Evolutionary conservation across 2,888 invertebrate species (phyloP).

Genomic region (Lottia scabra): DNA sequence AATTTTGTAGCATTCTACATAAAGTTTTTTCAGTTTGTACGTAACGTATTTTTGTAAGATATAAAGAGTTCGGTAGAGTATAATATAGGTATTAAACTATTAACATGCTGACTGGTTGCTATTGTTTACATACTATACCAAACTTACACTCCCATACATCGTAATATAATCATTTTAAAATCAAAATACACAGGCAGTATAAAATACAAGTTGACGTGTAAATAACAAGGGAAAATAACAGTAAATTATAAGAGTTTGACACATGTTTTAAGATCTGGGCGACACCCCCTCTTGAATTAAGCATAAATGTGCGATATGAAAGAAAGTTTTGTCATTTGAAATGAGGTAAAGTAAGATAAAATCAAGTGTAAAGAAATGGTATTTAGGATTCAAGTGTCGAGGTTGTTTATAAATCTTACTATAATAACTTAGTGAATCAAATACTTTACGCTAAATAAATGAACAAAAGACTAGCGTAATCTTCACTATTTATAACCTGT

Average conservation of each 20-base stretch:
- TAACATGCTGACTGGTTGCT: not conserved
- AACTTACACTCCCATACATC: not conserved
- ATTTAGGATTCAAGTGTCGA: not conserved
- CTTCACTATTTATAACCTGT: not conserved
- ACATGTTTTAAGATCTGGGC: not conserved
- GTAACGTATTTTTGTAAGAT: no score
- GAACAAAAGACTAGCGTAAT: not conserved
- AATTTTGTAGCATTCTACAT: no score
- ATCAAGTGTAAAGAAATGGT: not conserved
- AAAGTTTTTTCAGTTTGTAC: no score
- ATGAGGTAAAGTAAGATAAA: not conserved
- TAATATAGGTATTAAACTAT: constrained; percentile 1
- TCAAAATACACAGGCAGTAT: not conserved
- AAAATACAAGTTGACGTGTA: not conserved
- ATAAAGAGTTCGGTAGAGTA: not conserved
- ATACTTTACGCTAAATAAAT: constrained; percentile 1
- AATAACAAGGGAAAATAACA: not conserved
- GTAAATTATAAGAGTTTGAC: constrained; percentile 4
- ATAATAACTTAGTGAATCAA: not conserved
- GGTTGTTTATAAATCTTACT: not conserved
- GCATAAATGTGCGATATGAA: not conserved
- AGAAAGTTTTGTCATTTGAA: not conserved
- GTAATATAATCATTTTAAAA: not conserved
- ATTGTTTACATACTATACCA: not conserved
- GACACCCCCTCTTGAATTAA: not conserved